Percentiles rank a stretch among this genome's conserved stretches.
These are phyloP conservation scores for Cataglyphis cursor DNA, from an alignment of 2,888 invertebrate genomes.

Conservation along the genomic window DNA sequence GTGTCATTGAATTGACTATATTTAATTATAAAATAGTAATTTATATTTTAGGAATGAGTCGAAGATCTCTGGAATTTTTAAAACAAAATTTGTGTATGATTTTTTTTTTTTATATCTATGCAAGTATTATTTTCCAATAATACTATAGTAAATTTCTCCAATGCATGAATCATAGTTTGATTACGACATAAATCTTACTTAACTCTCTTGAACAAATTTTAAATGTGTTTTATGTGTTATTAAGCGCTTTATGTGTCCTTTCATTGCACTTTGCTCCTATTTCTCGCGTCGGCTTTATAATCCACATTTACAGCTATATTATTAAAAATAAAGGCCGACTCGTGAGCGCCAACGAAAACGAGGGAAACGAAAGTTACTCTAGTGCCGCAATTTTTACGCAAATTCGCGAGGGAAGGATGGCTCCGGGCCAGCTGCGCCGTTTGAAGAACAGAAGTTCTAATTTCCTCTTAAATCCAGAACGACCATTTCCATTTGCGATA, in stretches of 20 bases:
- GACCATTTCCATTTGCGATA: constrained; percentile 27
- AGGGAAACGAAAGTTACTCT: not conserved
- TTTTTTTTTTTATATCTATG: not conserved
- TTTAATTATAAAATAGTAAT: not conserved
- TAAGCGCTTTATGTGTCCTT: constrained; percentile 5
- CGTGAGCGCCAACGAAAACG: not conserved
- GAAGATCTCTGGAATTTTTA: not conserved
- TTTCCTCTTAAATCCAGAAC: constrained; percentile 16
- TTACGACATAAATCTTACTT: constrained; percentile 11
- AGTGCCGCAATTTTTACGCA: not conserved
- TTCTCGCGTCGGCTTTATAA: not conserved
- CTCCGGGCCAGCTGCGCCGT: not conserved
- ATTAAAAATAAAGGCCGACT: constrained; percentile 10
- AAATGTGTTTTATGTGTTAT: constrained; percentile 23
- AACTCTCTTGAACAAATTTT: not conserved
- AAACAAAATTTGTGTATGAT: not conserved
- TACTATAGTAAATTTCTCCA: not conserved
- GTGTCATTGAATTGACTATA: not conserved
- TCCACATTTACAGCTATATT: not conserved
- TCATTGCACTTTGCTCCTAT: constrained; percentile 1
- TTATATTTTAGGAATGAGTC: not conserved
- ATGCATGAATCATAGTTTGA: not conserved
- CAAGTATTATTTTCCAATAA: not conserved
- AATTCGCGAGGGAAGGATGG: not conserved
- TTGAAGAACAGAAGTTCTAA: constrained; percentile 25